Evolutionary conservation across 2,888 invertebrate genomes (phyloP).

Genomic region (Oeneis ivallda): DNA sequence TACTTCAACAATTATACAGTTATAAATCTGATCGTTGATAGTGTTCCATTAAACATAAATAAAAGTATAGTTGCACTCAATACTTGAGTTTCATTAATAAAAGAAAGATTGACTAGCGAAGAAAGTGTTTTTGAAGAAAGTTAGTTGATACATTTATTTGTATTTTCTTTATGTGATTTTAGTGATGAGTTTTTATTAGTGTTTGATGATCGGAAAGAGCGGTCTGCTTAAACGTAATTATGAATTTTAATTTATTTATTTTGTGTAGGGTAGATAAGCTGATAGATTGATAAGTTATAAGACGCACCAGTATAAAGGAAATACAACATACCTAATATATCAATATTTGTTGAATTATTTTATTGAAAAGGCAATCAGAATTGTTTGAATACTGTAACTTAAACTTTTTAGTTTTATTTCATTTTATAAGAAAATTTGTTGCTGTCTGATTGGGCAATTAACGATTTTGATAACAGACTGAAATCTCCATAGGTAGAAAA

Average conservation of each 20-base stretch:
- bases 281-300: neutral
- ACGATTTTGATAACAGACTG: neutral
- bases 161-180: neutral
- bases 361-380: too few relatives aligned
- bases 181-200: neutral
- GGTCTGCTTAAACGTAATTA: neutral
- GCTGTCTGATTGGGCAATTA: neutral
- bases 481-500: neutral
- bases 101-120: conserved; percentile 6
- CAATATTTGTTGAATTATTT: too few relatives aligned
- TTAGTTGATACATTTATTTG: neutral
- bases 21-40: neutral
- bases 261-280: neutral
- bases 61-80: neutral
- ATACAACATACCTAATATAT: too few relatives aligned
- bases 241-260: neutral
- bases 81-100: neutral
- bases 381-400: too few relatives aligned
- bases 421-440: neutral
- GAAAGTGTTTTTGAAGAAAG: conserved; percentile 12
- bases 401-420: too few relatives aligned
- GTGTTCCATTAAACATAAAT: neutral
- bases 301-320: too few relatives aligned
- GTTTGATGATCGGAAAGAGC: neutral
- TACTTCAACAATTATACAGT: too few relatives aligned